Conservation (phyloP, 2,888 invertebrate species). For the Nephrocerus scutellatus region DNA sequence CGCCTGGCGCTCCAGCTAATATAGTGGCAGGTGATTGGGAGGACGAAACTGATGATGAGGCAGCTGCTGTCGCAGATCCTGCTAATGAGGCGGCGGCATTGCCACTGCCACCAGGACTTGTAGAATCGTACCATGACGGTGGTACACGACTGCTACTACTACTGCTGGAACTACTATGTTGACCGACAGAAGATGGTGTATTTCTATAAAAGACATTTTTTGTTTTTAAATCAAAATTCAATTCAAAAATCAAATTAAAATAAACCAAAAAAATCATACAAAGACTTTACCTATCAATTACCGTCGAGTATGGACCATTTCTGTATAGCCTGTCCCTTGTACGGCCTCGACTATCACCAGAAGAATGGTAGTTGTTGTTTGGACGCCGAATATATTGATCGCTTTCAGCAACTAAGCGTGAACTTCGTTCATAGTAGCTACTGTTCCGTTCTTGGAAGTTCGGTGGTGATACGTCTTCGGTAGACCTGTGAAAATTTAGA, state of each 20-base stretch:
- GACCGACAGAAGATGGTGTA: no score
- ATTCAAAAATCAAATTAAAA: no score
- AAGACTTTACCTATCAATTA: slow-evolving; percentile 42
- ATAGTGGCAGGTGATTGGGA: slow-evolving; percentile 29
- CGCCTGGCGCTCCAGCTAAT: no score
- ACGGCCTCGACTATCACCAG: slow-evolving; percentile 42
- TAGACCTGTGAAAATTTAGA: slow-evolving; percentile 40
- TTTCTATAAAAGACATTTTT: no score
- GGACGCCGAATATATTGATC: slow-evolving; percentile 39
- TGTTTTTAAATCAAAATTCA: no score
- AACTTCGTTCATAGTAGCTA: slow-evolving; percentile 47
- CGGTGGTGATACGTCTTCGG: slow-evolving; percentile 48
- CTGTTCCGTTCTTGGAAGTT: slow-evolving; percentile 47
- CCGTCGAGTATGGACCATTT: slow-evolving; percentile 46
- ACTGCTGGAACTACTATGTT: not conserved
- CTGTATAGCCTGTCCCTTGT: slow-evolving; percentile 47
- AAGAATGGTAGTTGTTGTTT: slow-evolving; percentile 31
- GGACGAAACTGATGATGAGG: slow-evolving; percentile 25
- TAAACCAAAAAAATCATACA: not conserved
- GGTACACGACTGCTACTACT: slow-evolving; percentile 23
- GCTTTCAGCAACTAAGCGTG: slow-evolving; percentile 40
- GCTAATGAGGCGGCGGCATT: slow-evolving; percentile 41
- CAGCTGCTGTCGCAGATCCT: slow-evolving; percentile 32
- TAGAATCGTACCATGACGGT: slow-evolving; percentile 48
- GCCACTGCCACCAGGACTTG: slow-evolving; percentile 46